Evolutionary conservation across 1,140 invertebrate species (phyloP).

Genomic region (Arctopsyche grandis): DNA sequence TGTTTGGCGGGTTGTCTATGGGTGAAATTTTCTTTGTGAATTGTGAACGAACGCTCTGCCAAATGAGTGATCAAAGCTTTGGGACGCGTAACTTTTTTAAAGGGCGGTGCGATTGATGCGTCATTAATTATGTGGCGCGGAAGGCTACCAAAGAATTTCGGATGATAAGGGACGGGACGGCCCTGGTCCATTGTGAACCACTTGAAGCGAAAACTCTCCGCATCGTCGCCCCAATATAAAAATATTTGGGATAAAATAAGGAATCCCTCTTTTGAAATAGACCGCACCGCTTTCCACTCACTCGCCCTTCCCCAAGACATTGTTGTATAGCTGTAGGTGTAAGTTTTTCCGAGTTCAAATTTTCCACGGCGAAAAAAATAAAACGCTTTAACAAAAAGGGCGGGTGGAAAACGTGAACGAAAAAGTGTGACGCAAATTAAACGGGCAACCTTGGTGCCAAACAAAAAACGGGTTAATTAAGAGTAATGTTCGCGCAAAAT

Average conservation of each 20-base stretch:
- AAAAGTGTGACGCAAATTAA: conserved; percentile 5
- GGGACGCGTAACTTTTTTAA: conserved; percentile 1
- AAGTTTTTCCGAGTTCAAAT: no score
- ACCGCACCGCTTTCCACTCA: no score
- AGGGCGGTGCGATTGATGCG: conserved; percentile 5
- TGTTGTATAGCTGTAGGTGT: no score
- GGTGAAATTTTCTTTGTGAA: neutral
- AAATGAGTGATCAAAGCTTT: conserved; percentile 24
- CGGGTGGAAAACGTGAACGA: neutral
- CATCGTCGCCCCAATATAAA: neutral
- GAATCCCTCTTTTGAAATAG: neutral
- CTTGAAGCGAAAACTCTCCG: neutral
- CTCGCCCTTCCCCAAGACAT: neutral
- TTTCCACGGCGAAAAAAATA: neutral
- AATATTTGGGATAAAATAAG: conserved; percentile 18
- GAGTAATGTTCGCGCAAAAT: conserved; percentile 15
- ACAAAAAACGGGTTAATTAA: conserved; percentile 16
- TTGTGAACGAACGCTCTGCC: neutral
- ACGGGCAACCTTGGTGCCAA: neutral
- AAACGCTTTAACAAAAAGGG: neutral
- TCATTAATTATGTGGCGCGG: conserved; percentile 16
- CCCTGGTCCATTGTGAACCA: neutral
- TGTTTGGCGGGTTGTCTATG: neutral
- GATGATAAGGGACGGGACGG: conserved; percentile 15
- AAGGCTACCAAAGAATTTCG: conserved; percentile 11